phyloP scores from a whole-genome alignment of 2,797 vertebrate genomes.

The Podarcis siculus region DNA sequence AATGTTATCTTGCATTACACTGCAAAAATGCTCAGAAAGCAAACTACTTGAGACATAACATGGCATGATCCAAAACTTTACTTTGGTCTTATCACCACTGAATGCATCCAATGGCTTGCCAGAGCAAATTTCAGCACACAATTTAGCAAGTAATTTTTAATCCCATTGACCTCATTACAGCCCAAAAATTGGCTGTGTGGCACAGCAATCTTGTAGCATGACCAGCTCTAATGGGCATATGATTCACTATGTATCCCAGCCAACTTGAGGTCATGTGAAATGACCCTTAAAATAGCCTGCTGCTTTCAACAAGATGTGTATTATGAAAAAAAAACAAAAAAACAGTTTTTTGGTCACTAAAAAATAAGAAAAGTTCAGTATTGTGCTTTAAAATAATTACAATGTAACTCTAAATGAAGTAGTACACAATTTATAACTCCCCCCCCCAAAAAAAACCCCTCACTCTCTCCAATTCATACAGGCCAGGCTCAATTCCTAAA shows the following conservation, averaged over 20 bases:
- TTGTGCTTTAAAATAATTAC: neutral
- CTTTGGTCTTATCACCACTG: neutral
- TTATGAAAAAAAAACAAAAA: neutral
- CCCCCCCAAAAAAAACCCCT: neutral
- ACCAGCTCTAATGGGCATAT: neutral
- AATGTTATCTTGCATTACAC: neutral
- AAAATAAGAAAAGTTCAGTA: neutral
- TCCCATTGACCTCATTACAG: neutral
- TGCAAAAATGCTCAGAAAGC: neutral
- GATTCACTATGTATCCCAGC: neutral
- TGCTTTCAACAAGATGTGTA: neutral
- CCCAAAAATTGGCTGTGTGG: neutral
- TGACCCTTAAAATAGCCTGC: neutral
- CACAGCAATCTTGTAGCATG: neutral
- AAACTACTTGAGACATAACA: neutral
- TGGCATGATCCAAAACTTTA: neutral
- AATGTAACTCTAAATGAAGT: neutral
- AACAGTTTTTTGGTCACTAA: neutral
- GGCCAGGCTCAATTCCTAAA: neutral
- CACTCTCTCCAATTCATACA: neutral
- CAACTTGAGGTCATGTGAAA: neutral
- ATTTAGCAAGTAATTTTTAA: neutral
- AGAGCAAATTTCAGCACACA: neutral
- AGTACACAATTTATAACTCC: neutral
- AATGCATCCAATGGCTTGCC: neutral